Evolutionary conservation across 2,888 invertebrate species (phyloP).

Genomic region (Allacma fusca): DNA sequence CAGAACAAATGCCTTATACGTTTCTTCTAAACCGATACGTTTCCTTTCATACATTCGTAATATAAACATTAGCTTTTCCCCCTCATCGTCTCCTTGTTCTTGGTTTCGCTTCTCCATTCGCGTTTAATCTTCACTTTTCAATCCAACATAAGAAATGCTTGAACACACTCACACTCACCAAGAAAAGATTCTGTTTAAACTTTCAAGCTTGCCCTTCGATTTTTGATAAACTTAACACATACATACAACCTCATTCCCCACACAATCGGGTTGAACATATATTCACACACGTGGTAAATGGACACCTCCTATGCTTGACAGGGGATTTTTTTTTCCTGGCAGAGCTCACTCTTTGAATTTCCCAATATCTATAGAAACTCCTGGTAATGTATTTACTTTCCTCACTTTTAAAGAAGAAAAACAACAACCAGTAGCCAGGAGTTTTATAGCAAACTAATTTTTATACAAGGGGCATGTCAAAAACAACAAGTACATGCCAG

Average conservation of each 20-base stretch:
- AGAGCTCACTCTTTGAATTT: neutral
- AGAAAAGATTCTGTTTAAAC: neutral
- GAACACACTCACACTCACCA: neutral
- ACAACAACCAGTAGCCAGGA: slow-evolving; percentile 6
- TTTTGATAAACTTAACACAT: slow-evolving; percentile 3
- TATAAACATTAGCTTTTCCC: slow-evolving; percentile 16
- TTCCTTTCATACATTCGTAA: slow-evolving; percentile 13
- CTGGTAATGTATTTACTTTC: neutral
- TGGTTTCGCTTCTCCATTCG: slow-evolving; percentile 3
- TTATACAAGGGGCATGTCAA: slow-evolving; percentile 11
- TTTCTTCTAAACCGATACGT: slow-evolving; percentile 12
- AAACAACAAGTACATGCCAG: slow-evolving; percentile 16
- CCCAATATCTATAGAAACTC: neutral
- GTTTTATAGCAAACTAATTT: slow-evolving; percentile 16
- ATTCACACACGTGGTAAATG: neutral
- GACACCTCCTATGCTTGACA: neutral
- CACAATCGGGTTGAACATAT: too few species aligned
- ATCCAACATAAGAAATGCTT: neutral
- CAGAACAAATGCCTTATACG: neutral
- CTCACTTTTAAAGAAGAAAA: neutral
- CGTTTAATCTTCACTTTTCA: slow-evolving; percentile 16
- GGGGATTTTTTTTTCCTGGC: neutral
- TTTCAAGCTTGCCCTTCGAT: neutral
- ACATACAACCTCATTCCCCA: too few species aligned
- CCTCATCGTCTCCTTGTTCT: slow-evolving; percentile 1